Conservation (phyloP, 2,113 vertebrate genomes). For the Mionectes macconnelli region DNA sequence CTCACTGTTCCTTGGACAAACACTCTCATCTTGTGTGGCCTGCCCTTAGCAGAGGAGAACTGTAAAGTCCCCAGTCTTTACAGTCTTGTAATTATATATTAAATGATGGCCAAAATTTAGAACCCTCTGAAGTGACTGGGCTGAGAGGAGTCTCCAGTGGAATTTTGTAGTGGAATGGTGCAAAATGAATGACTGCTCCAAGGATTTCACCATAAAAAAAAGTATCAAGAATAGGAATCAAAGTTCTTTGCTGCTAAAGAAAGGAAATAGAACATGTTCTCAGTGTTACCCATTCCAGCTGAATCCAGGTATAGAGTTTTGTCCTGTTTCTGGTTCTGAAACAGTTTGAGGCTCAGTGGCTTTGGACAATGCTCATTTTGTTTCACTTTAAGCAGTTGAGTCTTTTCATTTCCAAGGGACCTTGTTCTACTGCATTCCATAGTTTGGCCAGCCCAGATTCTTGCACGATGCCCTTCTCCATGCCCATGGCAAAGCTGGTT, state of each 20-base stretch:
- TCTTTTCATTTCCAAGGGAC: background rate
- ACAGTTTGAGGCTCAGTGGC: background rate
- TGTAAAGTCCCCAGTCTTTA: background rate
- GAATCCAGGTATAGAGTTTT: fast-evolving
- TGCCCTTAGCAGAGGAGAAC: background rate
- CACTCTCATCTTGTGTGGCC: background rate
- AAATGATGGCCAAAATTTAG: background rate
- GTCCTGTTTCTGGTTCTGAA: background rate
- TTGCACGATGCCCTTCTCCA: background rate
- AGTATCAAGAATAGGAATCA: background rate
- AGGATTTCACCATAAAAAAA: background rate
- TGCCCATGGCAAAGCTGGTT: background rate
- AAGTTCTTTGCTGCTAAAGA: background rate
- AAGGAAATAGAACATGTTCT: background rate
- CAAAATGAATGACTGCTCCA: background rate
- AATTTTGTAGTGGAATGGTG: background rate
- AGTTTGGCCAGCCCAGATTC: background rate
- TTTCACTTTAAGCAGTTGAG: background rate
- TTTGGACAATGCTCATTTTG: background rate
- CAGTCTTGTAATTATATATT: background rate
- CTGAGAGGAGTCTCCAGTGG: background rate
- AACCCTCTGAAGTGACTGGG: background rate
- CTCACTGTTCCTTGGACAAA: background rate
- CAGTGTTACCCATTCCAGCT: fast-evolving
- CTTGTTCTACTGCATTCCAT: background rate